Base-by-base conservation (phyloP, 1,140 invertebrate species). In the Pogonomyrmex californicus region DNA sequence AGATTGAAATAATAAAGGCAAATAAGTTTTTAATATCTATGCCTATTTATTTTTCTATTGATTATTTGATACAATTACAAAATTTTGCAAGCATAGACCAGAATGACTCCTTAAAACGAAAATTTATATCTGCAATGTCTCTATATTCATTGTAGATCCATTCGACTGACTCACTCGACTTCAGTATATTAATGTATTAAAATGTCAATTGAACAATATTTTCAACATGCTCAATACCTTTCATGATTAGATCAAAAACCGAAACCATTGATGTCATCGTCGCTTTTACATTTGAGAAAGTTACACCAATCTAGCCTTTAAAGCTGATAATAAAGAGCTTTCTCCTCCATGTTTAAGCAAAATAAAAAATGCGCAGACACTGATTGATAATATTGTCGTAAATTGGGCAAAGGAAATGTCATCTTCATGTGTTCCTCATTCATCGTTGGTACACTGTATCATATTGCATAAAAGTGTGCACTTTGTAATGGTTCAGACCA, bases 341-440 rank as follows among this genome's bases (percentile, higher is more conserved):
- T 98, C 97, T 6, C 99, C 99, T 96, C 99, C 99, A 94, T 99
- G 99, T 0, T 99, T 99, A 91, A 99, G 96, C 65, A 99, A 23
- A 23, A 23, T 23, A 23, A 23, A 23, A 23, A 23, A 23, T 23
- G 23, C 23, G 23, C 23, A 23, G 23, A 23, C 23, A 23, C 23
- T 71, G 98, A 97, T 94, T 98, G 97, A 92, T 99, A 99, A 93
- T 98, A 96, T 76, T 97, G 93, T 33, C 96, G 96, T 3, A 98
- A 95, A 94, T 99, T 98, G 23, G 98, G 98, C 82, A 98, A 97
- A 0, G 98, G 98, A 95, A 99, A 99, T 65, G 97, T 97, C 1
- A 99, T 97, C 86, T 97, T 97, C n/a, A 99, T 95, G 85, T 97
- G 97, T 44, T 99, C 96, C 1, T 98, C 94, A 95, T 99, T 99